Evolutionary conservation across 2,113 vertebrate species (phyloP), one percentile per base, ranked within the genome.

Genomic region (Todiramphus chloris): DNA sequence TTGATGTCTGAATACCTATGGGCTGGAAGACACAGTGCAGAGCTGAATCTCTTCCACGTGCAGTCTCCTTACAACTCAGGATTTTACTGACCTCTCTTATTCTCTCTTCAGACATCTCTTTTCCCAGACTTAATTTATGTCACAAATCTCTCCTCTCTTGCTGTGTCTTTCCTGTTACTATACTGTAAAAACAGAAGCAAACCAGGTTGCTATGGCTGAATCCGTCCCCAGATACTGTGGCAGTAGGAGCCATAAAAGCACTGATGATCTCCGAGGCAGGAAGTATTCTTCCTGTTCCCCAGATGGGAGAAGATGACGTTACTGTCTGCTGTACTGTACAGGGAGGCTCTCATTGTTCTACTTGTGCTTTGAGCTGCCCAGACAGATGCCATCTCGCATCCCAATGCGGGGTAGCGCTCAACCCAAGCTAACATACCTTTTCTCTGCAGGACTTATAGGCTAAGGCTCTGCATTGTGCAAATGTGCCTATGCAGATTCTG

Each of bases 211-310:
- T 31, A 63, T 8, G 63, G 24, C 28, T 46, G 37, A 39, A 35
- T 70, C 62, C 58, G 24, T 31, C 62, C 69, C 44, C 62, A 41
- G n/a, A 39, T 53, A 20, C 15, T n/a, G 23, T 50, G 17, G 37
- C 60, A 46, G 23, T 13, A 41, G 30, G 25, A 55, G 17, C 10
- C 18, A 11, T 44, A 33, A 56, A 55, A 75, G 21, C 17, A 14
- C 35, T 53, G n/a, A 53, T 39, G 16, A 17, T 50, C 7, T 37
- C 56, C 35, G 55, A 76, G 28, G 20, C 11, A 31, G 11, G 13
- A 19, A n/a, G 2, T 28, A 14, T 16, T 24, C 5, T 39, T 77
- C 20, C 33, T 1, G 2, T 25, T 60, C 5, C 27, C 2, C 2
- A 31, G 46, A 67, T 55, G 7, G 14, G 7, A 33, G 10, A 60